Evolutionary conservation across 1,140 invertebrate species (phyloP).

Genomic region (Dendrolimus punctatus): DNA sequence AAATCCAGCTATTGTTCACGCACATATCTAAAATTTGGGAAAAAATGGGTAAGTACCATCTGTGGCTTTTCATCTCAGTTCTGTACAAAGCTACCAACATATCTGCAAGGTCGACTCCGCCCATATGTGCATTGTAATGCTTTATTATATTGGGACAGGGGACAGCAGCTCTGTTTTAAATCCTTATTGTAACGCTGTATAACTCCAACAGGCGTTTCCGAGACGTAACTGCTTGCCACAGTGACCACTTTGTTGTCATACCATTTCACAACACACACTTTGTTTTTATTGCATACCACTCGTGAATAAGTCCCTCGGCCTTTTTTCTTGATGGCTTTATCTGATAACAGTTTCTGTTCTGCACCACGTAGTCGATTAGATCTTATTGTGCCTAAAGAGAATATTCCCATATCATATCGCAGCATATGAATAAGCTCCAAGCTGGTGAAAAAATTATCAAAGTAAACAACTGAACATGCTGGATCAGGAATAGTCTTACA

Average conservation of each 20-base stretch:
- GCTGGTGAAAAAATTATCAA: conserved; percentile 22
- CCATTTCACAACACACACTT: conserved; percentile 22
- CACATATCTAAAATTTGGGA: conserved; percentile 24
- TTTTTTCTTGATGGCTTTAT: conserved; percentile 26
- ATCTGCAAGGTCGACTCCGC: conserved; percentile 21
- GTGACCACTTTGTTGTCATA: conserved; percentile 23
- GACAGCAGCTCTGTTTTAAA: conserved; percentile 11
- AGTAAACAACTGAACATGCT: conserved; percentile 17
- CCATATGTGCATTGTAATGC: conserved; percentile 24
- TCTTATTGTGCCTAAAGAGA: conserved; percentile 24
- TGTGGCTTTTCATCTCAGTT: conserved; percentile 20
- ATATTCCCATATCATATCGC: conserved; percentile 22
- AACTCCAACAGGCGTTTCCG: conserved; percentile 10
- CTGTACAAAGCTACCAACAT: conserved; percentile 17
- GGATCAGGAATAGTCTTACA: conserved; percentile 16
- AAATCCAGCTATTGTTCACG: conserved; percentile 21
- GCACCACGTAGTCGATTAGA: conserved; percentile 21
- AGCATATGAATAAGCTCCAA: conserved; percentile 17
- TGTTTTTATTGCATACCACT: conserved; percentile 20
- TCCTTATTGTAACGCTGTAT: conserved; percentile 21
- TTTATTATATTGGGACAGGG: conserved; percentile 21
- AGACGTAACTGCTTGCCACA: conserved; percentile 20
- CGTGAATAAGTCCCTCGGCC: conserved; percentile 19
- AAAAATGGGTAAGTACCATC: conserved; percentile 22
- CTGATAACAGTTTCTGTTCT: conserved; percentile 12